These are phyloP conservation scores for Sebastes elongatus DNA, from an alignment of 2,797 vertebrate species.

Conservation along the genomic window DNA sequence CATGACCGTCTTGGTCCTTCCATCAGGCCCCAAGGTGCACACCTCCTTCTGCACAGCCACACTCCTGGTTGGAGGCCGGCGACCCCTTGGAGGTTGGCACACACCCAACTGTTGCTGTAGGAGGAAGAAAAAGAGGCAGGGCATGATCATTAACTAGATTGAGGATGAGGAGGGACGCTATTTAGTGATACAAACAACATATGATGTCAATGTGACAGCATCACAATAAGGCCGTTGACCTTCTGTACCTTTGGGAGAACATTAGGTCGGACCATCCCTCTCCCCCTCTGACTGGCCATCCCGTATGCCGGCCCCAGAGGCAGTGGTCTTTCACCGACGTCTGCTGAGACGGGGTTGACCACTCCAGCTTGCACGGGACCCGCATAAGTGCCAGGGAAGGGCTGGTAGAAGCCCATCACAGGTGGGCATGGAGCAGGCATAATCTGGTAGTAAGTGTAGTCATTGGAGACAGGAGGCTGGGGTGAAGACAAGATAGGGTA, in stretches of 20 bases:
- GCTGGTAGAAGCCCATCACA: slow-evolving; percentile 98
- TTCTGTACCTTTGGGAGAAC: slow-evolving; percentile 86
- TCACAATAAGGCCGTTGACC: background rate
- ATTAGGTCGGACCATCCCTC: slow-evolving; percentile 85
- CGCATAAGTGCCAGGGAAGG: slow-evolving; percentile 89
- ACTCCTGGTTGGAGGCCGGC: slow-evolving; percentile 91
- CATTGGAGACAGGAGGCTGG: slow-evolving; percentile 93
- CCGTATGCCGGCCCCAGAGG: slow-evolving; percentile 86
- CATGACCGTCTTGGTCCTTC: slow-evolving; percentile 90
- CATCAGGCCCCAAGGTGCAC: slow-evolving; percentile 91
- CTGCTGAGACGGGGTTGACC: slow-evolving; percentile 86
- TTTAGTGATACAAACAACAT: background rate
- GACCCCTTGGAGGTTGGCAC: slow-evolving; percentile 86
- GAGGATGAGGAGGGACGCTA: background rate
- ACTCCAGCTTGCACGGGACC: slow-evolving; percentile 88
- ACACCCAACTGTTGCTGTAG: slow-evolving; percentile 71
- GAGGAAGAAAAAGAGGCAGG: background rate
- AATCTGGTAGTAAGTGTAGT: slow-evolving; percentile 95
- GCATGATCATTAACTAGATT: background rate
- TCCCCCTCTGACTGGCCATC: slow-evolving; percentile 85
- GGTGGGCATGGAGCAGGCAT: slow-evolving; percentile 97
- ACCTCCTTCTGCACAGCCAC: slow-evolving; percentile 96
- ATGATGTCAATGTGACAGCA: background rate
- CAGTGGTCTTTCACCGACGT: slow-evolving; percentile 87
- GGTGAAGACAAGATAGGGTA: slow-evolving; percentile 94